A percentile compares a stretch with the other conserved stretches of the same genome.
Conservation (phyloP, 1,140 invertebrate genomes). For the Centruroides vittatus region DNA sequence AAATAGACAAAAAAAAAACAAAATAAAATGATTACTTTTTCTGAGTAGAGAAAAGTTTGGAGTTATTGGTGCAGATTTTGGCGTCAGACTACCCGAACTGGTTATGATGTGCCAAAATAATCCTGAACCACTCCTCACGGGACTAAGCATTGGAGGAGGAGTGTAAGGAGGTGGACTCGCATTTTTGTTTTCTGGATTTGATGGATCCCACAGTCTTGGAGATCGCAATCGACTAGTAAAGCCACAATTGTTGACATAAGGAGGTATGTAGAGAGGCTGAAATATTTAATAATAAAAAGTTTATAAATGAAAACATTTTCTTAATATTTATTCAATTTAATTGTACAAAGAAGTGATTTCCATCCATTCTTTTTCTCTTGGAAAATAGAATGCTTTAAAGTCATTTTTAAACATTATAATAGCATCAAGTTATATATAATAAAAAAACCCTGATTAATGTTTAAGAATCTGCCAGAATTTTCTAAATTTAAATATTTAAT, state of each 20-base stretch:
- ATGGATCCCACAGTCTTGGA: slow-evolving; percentile 32
- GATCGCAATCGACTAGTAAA: slow-evolving; percentile 39
- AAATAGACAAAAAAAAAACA: not conserved
- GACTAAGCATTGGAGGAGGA: slow-evolving; percentile 81
- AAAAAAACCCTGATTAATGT: too few relatives aligned
- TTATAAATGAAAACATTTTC: not conserved
- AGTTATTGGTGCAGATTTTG: slow-evolving; percentile 22
- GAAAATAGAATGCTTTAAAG: too few relatives aligned
- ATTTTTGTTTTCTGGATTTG: slow-evolving; percentile 11
- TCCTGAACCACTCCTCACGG: slow-evolving; percentile 68
- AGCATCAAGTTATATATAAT: too few relatives aligned
- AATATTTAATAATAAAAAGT: not conserved
- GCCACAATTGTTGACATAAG: slow-evolving; percentile 34
- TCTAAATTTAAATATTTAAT: too few relatives aligned
- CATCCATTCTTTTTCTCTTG: too few relatives aligned
- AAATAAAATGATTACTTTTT: not conserved
- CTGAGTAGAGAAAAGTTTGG: slow-evolving; percentile 12
- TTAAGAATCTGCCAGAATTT: too few relatives aligned
- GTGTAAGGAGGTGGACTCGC: slow-evolving; percentile 51
- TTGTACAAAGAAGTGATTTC: too few relatives aligned
- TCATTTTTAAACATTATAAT: too few relatives aligned
- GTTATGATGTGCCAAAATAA: slow-evolving; percentile 49
- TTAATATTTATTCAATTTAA: too few relatives aligned
- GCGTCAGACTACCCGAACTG: slow-evolving; percentile 17
- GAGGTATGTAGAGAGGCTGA: slow-evolving; percentile 40